A percentile compares a stretch with the other conserved stretches of the same genome.
phyloP scores from a whole-genome alignment of 2,888 invertebrate species.

The Cataglyphis altisquamis region DNA sequence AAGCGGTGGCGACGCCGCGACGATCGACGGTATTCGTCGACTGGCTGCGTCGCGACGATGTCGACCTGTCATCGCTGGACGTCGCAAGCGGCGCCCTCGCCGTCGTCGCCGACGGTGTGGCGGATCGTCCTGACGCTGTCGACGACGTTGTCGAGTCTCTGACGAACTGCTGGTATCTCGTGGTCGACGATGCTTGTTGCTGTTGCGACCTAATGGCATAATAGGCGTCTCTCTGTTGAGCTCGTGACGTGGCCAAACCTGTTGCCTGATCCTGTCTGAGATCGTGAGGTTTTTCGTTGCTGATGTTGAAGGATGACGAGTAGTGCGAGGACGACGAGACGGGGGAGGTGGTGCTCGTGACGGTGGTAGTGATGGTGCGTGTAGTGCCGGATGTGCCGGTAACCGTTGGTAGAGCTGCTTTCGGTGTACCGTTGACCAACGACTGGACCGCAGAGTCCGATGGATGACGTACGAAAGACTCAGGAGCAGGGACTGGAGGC shows the following conservation, averaged over 20 bases:
- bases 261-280: slow-evolving; percentile 55
- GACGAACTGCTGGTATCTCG: slow-evolving; percentile 53
- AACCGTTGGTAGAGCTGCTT: slow-evolving; percentile 84
- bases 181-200: slow-evolving; percentile 40
- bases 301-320: slow-evolving; percentile 67
- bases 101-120: slow-evolving; percentile 60
- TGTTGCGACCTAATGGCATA: slow-evolving; percentile 46
- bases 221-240: slow-evolving; percentile 23
- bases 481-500: slow-evolving; percentile 76
- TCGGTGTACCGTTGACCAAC: slow-evolving; percentile 80
- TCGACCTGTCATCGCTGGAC: slow-evolving; percentile 39
- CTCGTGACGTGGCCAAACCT: slow-evolving; percentile 32
- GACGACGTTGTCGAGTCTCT: slow-evolving; percentile 63
- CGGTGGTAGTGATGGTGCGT: slow-evolving; percentile 59
- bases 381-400: slow-evolving; percentile 59
- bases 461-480: slow-evolving; percentile 74
- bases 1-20: slow-evolving; percentile 51
- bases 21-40: slow-evolving; percentile 44
- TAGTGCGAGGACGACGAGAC: slow-evolving; percentile 62
- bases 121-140: slow-evolving; percentile 55
- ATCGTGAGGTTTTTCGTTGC: slow-evolving; percentile 22
- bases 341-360: slow-evolving; percentile 59
- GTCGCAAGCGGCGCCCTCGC: slow-evolving; percentile 62
- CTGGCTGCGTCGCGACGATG: slow-evolving; percentile 45
- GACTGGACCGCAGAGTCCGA: slow-evolving; percentile 76